These are phyloP conservation scores for Amphimallon solstitiale DNA, from an alignment of 2,888 invertebrate genomes.

Conservation along the genomic window DNA sequence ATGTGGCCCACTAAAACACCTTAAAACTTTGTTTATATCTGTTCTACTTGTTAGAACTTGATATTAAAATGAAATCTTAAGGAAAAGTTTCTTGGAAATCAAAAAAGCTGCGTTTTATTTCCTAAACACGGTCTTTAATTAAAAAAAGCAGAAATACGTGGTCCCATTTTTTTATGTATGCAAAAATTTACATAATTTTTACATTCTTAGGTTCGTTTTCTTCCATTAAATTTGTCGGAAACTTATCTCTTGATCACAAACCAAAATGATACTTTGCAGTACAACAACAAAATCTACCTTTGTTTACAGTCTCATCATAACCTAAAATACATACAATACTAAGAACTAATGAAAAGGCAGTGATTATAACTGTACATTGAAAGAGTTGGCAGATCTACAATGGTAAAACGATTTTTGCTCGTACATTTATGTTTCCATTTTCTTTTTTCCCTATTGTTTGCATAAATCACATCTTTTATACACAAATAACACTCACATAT, in stretches of 20 bases:
- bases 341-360: constrained; percentile 49
- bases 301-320: constrained; percentile 47
- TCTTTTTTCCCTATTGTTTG: constrained; percentile 9
- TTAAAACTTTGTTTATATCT: no score
- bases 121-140: not conserved
- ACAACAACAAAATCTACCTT: constrained; percentile 24
- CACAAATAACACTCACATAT: constrained; percentile 54
- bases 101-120: not conserved
- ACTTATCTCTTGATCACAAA: constrained; percentile 17
- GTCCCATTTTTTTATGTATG: constrained; percentile 22
- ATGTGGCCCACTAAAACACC: no score
- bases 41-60: no score
- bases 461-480: constrained; percentile 57
- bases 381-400: constrained; percentile 47
- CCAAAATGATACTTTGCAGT: constrained; percentile 15
- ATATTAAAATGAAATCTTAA: no score
- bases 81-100: no score
- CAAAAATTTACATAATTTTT: not conserved
- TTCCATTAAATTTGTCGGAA: not conserved
- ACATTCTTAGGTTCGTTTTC: no score
- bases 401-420: constrained; percentile 42
- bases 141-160: constrained; percentile 18
- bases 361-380: constrained; percentile 48
- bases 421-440: constrained; percentile 27
- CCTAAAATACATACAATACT: constrained; percentile 45